A percentile compares a stretch with the other conserved stretches of the same genome.
Conservation (phyloP, 2,113 vertebrate genomes). For the Conger conger region DNA sequence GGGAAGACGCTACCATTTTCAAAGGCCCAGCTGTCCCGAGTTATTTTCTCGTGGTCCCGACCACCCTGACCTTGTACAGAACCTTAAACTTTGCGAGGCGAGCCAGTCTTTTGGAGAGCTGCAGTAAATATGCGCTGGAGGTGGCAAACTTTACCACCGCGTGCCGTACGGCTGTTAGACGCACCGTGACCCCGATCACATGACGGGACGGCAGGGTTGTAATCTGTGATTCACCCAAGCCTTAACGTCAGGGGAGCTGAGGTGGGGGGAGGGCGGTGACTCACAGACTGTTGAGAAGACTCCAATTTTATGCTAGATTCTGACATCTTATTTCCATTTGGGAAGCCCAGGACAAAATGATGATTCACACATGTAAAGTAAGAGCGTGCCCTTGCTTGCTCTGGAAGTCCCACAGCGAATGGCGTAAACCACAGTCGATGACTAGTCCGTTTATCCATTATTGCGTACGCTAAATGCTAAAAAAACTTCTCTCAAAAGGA, state of each 20-base stretch:
- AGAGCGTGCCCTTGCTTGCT: neutral
- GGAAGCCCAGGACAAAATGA: neutral
- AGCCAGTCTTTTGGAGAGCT: neutral
- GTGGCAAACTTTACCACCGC: neutral
- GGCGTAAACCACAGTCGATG: neutral
- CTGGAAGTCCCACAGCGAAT: too few species aligned
- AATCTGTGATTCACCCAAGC: too few species aligned
- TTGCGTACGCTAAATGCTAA: neutral
- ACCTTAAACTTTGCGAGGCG: neutral
- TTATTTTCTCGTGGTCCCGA: neutral
- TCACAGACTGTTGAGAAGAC: neutral
- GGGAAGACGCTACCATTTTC: neutral
- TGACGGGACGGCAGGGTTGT: neutral
- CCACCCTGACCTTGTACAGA: neutral
- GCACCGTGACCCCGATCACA: neutral
- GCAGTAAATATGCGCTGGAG: neutral
- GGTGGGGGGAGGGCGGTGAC: neutral
- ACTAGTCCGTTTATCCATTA: neutral
- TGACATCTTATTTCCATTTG: slow-evolving; percentile 3
- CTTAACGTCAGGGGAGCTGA: neutral
- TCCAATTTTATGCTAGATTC: neutral
- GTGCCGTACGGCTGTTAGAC: neutral
- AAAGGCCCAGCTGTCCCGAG: neutral
- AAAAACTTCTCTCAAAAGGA: neutral
- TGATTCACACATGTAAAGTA: neutral